Percentiles rank a stretch among this genome's conserved stretches.
Evolutionary conservation across 2,888 invertebrate genomes (phyloP).

Genomic region (Cerceris ruficornis): DNA sequence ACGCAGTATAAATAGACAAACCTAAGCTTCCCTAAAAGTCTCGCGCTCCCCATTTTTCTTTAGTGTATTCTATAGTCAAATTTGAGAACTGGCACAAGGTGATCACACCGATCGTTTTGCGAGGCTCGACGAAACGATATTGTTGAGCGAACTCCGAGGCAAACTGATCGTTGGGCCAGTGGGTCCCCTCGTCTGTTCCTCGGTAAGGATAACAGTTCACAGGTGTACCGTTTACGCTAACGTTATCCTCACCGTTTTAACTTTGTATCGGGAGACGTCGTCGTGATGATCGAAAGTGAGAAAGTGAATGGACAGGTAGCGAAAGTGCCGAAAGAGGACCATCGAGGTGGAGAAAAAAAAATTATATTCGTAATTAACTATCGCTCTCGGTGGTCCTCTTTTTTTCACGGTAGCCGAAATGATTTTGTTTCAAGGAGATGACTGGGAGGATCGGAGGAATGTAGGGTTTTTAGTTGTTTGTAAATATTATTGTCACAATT

Average conservation of each 20-base stretch:
- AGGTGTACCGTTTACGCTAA: slow-evolving; percentile 77
- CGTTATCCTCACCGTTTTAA: slow-evolving; percentile 73
- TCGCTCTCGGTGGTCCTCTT: too few species aligned
- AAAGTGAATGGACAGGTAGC: slow-evolving; percentile 57
- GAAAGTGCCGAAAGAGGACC: slow-evolving; percentile 45
- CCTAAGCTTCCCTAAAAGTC: background rate
- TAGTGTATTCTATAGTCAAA: too few species aligned
- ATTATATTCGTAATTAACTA: background rate
- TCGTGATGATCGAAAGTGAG: slow-evolving; percentile 65
- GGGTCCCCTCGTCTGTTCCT: slow-evolving; percentile 70
- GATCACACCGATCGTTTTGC: background rate
- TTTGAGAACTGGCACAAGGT: background rate
- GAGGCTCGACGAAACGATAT: slow-evolving; percentile 69
- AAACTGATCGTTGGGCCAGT: slow-evolving; percentile 75
- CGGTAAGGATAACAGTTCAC: slow-evolving; percentile 78
- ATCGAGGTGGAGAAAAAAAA: slow-evolving; percentile 5
- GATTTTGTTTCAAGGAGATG: too few species aligned
- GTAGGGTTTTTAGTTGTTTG: too few species aligned
- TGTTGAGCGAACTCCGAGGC: slow-evolving; percentile 71
- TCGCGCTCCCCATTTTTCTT: background rate
- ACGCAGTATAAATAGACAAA: too few species aligned
- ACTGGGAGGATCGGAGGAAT: too few species aligned
- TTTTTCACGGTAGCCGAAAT: too few species aligned
- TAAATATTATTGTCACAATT: too few species aligned
- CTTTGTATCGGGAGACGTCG: slow-evolving; percentile 62